Evolutionary conservation across 2,797 vertebrate genomes (phyloP).

Genomic region (Sebastes diploproa): DNA sequence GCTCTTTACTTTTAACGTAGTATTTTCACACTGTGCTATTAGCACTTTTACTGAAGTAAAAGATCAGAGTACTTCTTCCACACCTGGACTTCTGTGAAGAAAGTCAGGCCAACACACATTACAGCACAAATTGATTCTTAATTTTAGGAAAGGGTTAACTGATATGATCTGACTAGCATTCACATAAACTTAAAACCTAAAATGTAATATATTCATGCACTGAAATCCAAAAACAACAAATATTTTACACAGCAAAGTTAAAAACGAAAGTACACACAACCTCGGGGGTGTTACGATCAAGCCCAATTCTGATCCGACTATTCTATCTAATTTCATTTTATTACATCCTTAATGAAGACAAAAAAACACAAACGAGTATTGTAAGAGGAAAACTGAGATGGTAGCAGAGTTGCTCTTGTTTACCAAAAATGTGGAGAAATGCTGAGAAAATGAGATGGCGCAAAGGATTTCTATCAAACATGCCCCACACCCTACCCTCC

Average conservation of each 20-base stretch:
- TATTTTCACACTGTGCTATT: background rate
- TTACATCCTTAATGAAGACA: background rate
- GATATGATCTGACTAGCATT: background rate
- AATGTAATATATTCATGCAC: background rate
- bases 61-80: background rate
- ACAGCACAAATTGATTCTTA: background rate
- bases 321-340: background rate
- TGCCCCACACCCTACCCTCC: conserved; percentile 44
- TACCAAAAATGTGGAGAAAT: conserved; percentile 54
- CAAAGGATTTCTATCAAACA: conserved; percentile 52
- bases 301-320: conserved; percentile 3
- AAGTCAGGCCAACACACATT: background rate
- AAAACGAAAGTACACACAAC: background rate
- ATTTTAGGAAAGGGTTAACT: background rate
- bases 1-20: background rate
- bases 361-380: background rate
- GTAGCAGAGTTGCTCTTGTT: conserved; percentile 28
- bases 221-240: conserved; percentile 7
- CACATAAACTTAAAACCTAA: background rate
- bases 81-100: background rate
- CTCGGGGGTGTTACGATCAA: background rate
- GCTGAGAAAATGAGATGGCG: conserved; percentile 51
- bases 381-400: background rate
- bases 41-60: background rate
- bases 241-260: background rate